Evolutionary conservation across 2,113 vertebrate species (phyloP).

Genomic region (Lasiurus cinereus): DNA sequence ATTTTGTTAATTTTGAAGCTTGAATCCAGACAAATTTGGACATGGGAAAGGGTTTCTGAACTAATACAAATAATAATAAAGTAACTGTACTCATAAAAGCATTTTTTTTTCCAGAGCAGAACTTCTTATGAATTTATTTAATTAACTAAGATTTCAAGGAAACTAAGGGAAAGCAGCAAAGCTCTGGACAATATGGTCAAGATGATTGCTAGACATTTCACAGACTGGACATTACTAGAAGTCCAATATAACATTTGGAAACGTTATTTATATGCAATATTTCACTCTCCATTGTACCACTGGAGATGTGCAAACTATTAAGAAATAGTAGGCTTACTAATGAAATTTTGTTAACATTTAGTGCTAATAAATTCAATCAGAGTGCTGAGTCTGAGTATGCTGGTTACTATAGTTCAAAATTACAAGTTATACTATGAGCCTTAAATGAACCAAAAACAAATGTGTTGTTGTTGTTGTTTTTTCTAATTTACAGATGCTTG

Average conservation of each 20-base stretch:
- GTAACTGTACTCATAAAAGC: conserved; percentile 36
- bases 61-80: conserved; percentile 17
- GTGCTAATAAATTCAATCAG: conserved; percentile 36
- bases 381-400: neutral
- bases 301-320: conserved; percentile 65
- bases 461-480: neutral
- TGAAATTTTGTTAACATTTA: conserved; percentile 34
- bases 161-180: conserved; percentile 8
- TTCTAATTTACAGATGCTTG: conserved; percentile 35
- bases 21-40: neutral
- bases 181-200: neutral
- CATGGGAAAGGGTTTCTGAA: conserved; percentile 4
- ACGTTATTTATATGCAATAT: conserved; percentile 47
- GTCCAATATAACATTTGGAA: conserved; percentile 61
- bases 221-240: conserved; percentile 44
- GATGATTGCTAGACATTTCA: neutral
- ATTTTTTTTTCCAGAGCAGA: neutral
- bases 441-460: conserved; percentile 14
- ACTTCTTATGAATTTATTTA: conserved; percentile 35
- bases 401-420: conserved; percentile 12
- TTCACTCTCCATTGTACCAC: conserved; percentile 1
- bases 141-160: conserved; percentile 67
- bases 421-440: neutral
- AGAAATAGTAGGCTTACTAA: conserved; percentile 50
- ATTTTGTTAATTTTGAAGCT: conserved; percentile 4